Evolutionary conservation across 2,797 vertebrate species (phyloP), one percentile per base, ranked within the genome.

Genomic region (Notolabrus celidotus): DNA sequence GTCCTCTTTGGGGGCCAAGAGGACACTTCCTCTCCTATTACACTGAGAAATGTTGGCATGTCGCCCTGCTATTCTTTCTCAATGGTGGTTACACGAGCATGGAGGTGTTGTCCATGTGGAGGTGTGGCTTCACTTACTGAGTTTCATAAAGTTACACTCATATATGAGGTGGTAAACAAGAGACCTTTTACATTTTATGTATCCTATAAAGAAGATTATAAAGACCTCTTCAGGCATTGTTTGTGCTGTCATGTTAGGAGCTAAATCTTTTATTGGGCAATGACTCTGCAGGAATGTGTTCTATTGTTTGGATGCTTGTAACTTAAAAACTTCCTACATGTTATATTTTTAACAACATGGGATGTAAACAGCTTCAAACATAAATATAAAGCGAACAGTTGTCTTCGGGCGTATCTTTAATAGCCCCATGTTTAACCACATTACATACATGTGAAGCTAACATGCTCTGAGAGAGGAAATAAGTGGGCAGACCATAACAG

Each of bases 191-290:
- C 80, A 74, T 71, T 88, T 72, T 53, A 67, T 57, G 74, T 88
- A 83, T 83, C 77, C 83, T 81, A 80, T 80, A 86, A 90, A 91
- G 84, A 72, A 83, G 83, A 77, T 83, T 82, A 80, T 80, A 85
- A 90, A 91, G 84, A 72, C 54, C 53, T 68, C 5, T 42, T 10
- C 51, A 51, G 16, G 39, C 54, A 69, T 81, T 77, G 56, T 71
- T 60, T 65, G 46, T 22, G 41, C 52, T 67, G 42, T 77, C 51
- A 61, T 52, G 64, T 77, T 19, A 77, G 58, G 41, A 59, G 52
- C 16, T 45, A 39, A 55, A 68, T 27, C 51, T 1, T 75, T 82
- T 74, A 78, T 34, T 68, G 60, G 63, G 68, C 55, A 67, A 34
- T 25, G 50, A 63, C 67, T 66, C 81, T 56, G 72, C 66, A 59